Percentiles rank a stretch among this genome's conserved stretches.
phyloP scores from a whole-genome alignment of 2,797 vertebrate species.

The Danio tinwini region DNA sequence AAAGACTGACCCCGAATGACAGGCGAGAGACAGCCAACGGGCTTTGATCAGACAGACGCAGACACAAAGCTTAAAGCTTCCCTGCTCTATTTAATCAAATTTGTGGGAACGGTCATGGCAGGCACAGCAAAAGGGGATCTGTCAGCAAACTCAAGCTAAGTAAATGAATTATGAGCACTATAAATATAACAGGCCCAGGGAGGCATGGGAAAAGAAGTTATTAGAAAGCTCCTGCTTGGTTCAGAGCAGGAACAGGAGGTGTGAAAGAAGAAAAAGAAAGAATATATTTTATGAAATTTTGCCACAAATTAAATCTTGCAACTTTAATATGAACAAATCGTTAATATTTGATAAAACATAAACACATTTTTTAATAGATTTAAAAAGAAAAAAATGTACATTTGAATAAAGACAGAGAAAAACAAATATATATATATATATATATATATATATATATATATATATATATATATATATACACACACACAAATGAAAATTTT shows the following conservation, averaged over 20 bases:
- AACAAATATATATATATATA: too few relatives aligned
- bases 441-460: too few relatives aligned
- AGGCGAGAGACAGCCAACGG: slow-evolving; percentile 48
- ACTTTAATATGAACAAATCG: slow-evolving; percentile 10
- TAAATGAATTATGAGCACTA: slow-evolving; percentile 65
- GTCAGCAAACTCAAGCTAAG: slow-evolving; percentile 62
- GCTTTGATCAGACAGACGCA: slow-evolving; percentile 58
- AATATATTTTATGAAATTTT: background rate
- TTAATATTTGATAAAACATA: too few relatives aligned
- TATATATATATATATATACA: too few relatives aligned
- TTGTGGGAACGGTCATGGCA: slow-evolving; percentile 49
- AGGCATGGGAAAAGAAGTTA: slow-evolving; percentile 37
- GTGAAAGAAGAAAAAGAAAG: background rate
- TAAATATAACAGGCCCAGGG: slow-evolving; percentile 58
- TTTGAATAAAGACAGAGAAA: too few relatives aligned
- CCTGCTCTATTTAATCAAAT: slow-evolving; percentile 62
- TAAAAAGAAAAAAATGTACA: too few relatives aligned
- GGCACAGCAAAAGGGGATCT: slow-evolving; percentile 56
- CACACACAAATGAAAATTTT: too few relatives aligned
- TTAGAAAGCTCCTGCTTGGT: slow-evolving; percentile 49
- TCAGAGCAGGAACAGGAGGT: slow-evolving; percentile 17
- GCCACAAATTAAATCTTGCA: background rate
- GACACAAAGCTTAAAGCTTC: slow-evolving; percentile 61
- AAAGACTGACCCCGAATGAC: slow-evolving; percentile 40
- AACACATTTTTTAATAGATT: too few relatives aligned